Evolutionary conservation across 2,797 vertebrate species (phyloP), one percentile per base, ranked within the genome.

Genomic region (Hoplostethus atlanticus): DNA sequence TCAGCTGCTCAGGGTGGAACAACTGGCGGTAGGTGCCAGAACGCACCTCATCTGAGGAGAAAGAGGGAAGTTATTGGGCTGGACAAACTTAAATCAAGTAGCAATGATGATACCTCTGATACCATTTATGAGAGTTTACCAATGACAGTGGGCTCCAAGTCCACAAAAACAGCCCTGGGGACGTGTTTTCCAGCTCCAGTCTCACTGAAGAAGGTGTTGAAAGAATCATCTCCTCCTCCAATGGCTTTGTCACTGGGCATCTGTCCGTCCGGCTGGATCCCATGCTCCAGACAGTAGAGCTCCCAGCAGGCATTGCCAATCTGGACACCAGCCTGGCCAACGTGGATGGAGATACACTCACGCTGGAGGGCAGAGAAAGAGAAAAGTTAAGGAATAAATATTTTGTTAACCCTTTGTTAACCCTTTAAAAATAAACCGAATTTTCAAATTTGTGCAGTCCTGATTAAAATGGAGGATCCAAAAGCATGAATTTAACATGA

Each of bases 141-240:
- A 0, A 91, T 91, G 68, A 91, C 90, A 10, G 90, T 91, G 60
- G 88, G 90, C 79, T 90, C 89, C 69, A 91, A 73, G 52, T 90
- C 89, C 15, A 88, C 83, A 85, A 87, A 91, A 4, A 92, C 85
- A 8, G 85, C 89, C 40, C 89, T 90, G 83, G 91, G 91, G 40
- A 92, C 89, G 4, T 91, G 88, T 17, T 91, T 92, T 38, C 91
- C 89, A 5, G 88, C 57, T 6, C 88, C 62, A n/a, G 89, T 91
- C 80, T 92, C 90, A 0, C 90, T 92, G 81, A 92, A 92, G 84
- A 91, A 92, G 76, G 90, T 92, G 76, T 91, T 90, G 83, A 83
- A 91, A 0, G 89, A 91, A 50, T 89, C 85, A 0, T 92, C 91
- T 69, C 91, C 89, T 42, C 91, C 88, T 64, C 89, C 91, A 0